Conservation (phyloP, 2,888 invertebrate genomes). For the Theodoxus fluviatilis region DNA sequence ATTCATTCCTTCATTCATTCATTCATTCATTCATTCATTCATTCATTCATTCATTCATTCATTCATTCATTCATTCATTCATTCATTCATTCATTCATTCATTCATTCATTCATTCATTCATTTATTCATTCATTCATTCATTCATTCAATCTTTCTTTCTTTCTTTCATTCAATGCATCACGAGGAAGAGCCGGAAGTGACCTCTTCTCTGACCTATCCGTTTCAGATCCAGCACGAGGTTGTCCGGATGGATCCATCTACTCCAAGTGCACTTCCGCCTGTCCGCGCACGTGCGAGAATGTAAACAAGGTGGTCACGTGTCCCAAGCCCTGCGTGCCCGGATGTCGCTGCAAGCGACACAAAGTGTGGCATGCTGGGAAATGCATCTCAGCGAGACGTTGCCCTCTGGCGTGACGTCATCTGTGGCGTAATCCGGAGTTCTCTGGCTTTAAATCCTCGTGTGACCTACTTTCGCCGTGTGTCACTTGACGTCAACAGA, state of each 20-base stretch:
- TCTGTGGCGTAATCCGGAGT: too few species aligned
- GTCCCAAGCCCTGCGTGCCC: slow-evolving; percentile 45
- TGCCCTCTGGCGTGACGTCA: slow-evolving; percentile 39
- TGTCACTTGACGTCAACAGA: too few species aligned
- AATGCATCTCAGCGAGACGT: slow-evolving; percentile 44
- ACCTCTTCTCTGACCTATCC: slow-evolving; percentile 26
- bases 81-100: too few species aligned
- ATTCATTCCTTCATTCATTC: too few species aligned
- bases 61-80: too few species aligned
- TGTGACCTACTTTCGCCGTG: too few species aligned
- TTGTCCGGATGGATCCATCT: slow-evolving; percentile 52
- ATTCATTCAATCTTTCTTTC: not conserved
- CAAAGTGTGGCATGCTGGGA: slow-evolving; percentile 46
- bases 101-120: too few species aligned
- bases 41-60: too few species aligned
- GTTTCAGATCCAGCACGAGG: slow-evolving; percentile 35
- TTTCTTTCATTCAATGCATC: not conserved
- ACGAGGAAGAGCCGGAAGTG: not conserved
- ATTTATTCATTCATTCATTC: not conserved
- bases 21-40: too few species aligned
- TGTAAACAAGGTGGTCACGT: slow-evolving; percentile 39
- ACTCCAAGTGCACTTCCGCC: slow-evolving; percentile 46
- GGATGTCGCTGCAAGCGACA: slow-evolving; percentile 51
- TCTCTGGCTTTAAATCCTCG: too few species aligned
- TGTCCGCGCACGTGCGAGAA: slow-evolving; percentile 54